Evolutionary conservation across 2,797 vertebrate species (phyloP).

Genomic region (Betta splendens): DNA sequence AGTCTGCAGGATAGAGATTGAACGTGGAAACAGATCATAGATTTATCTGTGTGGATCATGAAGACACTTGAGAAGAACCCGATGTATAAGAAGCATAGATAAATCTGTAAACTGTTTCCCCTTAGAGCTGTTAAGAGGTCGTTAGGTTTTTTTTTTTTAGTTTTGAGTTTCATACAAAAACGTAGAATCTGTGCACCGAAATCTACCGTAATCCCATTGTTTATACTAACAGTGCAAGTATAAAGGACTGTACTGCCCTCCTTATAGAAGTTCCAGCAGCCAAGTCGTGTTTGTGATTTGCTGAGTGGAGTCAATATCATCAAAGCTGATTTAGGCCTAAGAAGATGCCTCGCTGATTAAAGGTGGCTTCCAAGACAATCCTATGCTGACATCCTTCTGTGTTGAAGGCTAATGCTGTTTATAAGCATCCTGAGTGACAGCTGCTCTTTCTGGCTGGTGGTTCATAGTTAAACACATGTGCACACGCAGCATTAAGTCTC

Average conservation of each 20-base stretch:
- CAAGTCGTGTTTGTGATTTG: constrained; percentile 58
- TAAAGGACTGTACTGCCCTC: constrained; percentile 22
- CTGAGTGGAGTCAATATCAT: constrained; percentile 67
- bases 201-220: background rate
- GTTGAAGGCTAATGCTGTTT: constrained; percentile 69
- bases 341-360: constrained; percentile 69
- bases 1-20: constrained; percentile 63
- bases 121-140: background rate
- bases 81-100: constrained; percentile 23
- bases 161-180: background rate
- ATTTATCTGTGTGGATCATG: constrained; percentile 50
- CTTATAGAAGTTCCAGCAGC: constrained; percentile 56
- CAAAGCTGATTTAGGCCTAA: constrained; percentile 53
- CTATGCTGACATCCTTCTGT: constrained; percentile 69
- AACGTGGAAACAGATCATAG: constrained; percentile 69
- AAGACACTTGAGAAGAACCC: constrained; percentile 42
- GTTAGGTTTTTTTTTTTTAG: background rate
- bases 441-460: constrained; percentile 29
- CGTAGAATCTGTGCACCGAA: background rate
- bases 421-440: constrained; percentile 68
- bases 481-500: constrained; percentile 29
- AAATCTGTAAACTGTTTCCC: constrained; percentile 2
- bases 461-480: constrained; percentile 21
- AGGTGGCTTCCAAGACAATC: constrained; percentile 71
- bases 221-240: too few species aligned